These are phyloP conservation scores for Meriones psammophilus DNA, from an alignment of 2,797 vertebrate species.

Conservation along the genomic window DNA sequence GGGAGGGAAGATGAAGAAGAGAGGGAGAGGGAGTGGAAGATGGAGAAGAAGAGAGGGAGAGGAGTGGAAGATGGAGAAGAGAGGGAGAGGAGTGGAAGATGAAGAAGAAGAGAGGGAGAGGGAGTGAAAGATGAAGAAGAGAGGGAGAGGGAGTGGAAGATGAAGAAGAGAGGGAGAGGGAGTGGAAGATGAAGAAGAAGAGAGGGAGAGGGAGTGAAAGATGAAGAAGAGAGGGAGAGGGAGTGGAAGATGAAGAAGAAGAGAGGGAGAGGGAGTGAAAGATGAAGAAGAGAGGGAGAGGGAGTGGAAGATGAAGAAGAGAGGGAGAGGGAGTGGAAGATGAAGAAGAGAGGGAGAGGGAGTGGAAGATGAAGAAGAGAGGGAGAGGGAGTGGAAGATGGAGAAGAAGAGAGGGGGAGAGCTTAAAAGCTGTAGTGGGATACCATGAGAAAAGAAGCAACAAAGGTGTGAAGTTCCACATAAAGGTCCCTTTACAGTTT, in stretches of 20 bases:
- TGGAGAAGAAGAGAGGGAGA: not conserved
- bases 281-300: too few species aligned
- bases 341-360: not conserved
- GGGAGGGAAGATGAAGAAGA: too few species aligned
- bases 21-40: not conserved
- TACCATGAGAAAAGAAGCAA: conserved; percentile 2
- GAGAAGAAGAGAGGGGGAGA: not conserved
- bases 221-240: not conserved
- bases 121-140: too few species aligned
- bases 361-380: not conserved
- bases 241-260: not conserved
- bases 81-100: not conserved
- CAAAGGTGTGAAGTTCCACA: not conserved
- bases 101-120: not conserved
- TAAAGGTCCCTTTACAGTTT: conserved; percentile 6
- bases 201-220: not conserved
- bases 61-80: too few species aligned
- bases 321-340: not conserved
- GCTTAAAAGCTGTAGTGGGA: not conserved
- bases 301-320: too few species aligned
- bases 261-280: not conserved
- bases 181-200: not conserved
- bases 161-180: not conserved
- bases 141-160: not conserved
- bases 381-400: not conserved